Conservation (phyloP, 1,140 invertebrate species). For the Euura saliciscinereae region DNA sequence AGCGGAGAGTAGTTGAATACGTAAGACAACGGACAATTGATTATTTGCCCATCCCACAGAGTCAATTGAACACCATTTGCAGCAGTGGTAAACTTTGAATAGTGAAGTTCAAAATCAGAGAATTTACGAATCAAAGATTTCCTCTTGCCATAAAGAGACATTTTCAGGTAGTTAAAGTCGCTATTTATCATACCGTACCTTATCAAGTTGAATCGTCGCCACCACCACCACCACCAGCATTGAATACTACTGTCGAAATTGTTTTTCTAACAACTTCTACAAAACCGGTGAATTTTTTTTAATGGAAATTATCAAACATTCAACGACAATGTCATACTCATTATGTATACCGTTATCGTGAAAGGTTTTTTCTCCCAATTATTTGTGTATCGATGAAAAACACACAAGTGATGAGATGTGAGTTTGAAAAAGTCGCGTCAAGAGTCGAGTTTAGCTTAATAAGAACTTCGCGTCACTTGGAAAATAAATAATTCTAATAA, state of each 20-base stretch:
- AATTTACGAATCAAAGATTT: not conserved
- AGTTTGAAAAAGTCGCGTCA: too few relatives aligned
- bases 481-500: conserved; percentile 15
- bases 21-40: too few relatives aligned
- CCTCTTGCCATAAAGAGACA: not conserved
- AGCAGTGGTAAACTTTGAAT: too few relatives aligned
- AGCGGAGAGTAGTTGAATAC: too few relatives aligned
- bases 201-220: conserved; percentile 12
- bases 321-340: not conserved
- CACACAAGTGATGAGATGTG: too few relatives aligned
- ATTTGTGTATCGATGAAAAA: too few relatives aligned
- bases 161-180: not conserved
- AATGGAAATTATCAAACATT: not conserved
- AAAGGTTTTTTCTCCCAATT: too few relatives aligned
- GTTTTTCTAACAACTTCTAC: conserved; percentile 57
- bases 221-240: conserved; percentile 42
- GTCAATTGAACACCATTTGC: too few relatives aligned
- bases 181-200: too few relatives aligned
- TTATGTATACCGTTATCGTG: not conserved
- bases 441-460: not conserved
- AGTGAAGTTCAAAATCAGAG: too few relatives aligned
- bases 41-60: too few relatives aligned
- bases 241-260: conserved; percentile 43
- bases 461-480: conserved; percentile 6
- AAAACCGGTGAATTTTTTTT: not conserved